Percentiles rank a stretch among this genome's conserved stretches.
Evolutionary conservation across 2,113 vertebrate genomes (phyloP).

Genomic region (Notarius quadriscutis): DNA sequence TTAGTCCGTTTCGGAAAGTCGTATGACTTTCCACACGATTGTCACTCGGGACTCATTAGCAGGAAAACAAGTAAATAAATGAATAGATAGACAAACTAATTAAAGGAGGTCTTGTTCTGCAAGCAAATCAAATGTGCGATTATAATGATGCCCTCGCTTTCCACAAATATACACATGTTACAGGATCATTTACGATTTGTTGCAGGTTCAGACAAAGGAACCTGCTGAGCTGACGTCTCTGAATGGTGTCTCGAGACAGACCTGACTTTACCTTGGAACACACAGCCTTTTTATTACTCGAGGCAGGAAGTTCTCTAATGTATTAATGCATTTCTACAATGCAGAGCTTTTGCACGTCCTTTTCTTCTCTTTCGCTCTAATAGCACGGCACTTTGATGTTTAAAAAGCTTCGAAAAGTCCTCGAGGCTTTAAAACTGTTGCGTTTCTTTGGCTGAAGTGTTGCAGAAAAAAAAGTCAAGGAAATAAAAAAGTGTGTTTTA

Average conservation of each 20-base stretch:
- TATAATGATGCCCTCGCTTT: neutral
- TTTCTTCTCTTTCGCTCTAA: conserved; percentile 26
- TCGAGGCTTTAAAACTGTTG: neutral
- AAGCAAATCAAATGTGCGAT: conserved; percentile 6
- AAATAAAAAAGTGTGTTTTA: neutral
- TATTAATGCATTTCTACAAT: conserved; percentile 28
- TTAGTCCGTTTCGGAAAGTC: neutral
- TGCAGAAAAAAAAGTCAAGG: neutral
- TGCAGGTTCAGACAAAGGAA: neutral
- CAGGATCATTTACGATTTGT: neutral
- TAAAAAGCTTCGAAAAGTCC: conserved; percentile 16
- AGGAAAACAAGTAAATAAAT: conserved; percentile 2
- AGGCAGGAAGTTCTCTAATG: conserved; percentile 24
- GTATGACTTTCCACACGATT: neutral
- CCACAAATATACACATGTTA: neutral
- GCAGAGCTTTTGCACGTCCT: conserved; percentile 21
- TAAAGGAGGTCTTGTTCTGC: neutral
- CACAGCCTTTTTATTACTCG: neutral
- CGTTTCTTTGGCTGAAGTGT: neutral
- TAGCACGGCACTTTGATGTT: conserved; percentile 19
- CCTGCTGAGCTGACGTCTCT: neutral
- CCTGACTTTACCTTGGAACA: neutral
- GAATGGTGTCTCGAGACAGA: neutral
- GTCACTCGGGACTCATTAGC: conserved; percentile 11
- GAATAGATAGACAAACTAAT: neutral